phyloP scores from a whole-genome alignment of 1,140 invertebrate species.

The Drosophila biarmipes region DNA sequence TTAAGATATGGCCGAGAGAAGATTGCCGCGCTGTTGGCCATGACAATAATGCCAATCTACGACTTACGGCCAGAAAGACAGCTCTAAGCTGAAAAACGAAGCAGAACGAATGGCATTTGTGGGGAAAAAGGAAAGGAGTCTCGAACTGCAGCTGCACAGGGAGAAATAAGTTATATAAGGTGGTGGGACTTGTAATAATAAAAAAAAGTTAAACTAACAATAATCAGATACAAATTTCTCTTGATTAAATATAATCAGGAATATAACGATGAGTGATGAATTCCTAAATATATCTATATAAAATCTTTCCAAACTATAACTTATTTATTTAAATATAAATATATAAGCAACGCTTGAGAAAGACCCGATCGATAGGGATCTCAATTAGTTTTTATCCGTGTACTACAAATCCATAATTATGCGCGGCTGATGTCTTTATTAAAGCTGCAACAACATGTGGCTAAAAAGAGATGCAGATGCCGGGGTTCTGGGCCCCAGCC shows the following conservation, averaged over 20 bases:
- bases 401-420: slow-evolving; percentile 83
- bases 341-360: no score
- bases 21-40: slow-evolving; percentile 38
- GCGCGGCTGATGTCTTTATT: slow-evolving; percentile 82
- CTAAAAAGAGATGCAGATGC: slow-evolving; percentile 25
- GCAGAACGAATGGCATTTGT: slow-evolving; percentile 78
- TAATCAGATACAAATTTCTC: no score
- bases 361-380: no score
- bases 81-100: slow-evolving; percentile 70
- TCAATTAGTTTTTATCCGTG: neutral
- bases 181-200: neutral
- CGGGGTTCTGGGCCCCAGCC: slow-evolving; percentile 21
- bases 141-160: slow-evolving; percentile 5
- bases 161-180: neutral
- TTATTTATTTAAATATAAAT: no score
- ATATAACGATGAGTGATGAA: no score
- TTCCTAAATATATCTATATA: no score
- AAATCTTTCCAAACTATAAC: no score
- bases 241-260: no score
- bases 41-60: slow-evolving; percentile 83
- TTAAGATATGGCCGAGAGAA: slow-evolving; percentile 52
- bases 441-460: slow-evolving; percentile 80
- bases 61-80: slow-evolving; percentile 69
- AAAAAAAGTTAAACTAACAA: no score
- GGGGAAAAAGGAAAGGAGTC: slow-evolving; percentile 17